phyloP scores from a whole-genome alignment of 2,797 vertebrate species.

The Sebastolobus altivelis region DNA sequence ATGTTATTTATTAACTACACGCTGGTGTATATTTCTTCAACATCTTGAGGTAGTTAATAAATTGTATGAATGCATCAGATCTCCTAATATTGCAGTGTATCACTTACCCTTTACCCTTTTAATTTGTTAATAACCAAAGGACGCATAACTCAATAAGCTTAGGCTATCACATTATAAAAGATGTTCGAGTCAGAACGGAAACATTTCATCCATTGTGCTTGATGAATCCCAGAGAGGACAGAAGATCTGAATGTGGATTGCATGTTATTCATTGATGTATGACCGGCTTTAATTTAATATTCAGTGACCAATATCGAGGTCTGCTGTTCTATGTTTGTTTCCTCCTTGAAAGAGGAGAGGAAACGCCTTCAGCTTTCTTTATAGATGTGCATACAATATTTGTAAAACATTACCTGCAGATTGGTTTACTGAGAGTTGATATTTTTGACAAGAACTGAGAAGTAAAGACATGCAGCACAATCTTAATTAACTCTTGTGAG shows the following conservation, averaged over 20 bases:
- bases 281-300: constrained; percentile 3
- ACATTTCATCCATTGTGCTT: background rate
- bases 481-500: constrained; percentile 7
- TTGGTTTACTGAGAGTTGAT: background rate
- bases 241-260: background rate
- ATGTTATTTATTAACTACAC: background rate
- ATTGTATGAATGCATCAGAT: background rate
- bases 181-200: background rate
- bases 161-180: background rate
- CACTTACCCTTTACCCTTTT: background rate
- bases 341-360: background rate
- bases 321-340: background rate
- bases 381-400: constrained; percentile 11
- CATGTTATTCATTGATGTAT: background rate
- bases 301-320: background rate
- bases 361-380: background rate
- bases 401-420: background rate
- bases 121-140: background rate
- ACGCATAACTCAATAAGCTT: background rate
- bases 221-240: background rate
- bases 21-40: background rate
- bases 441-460: background rate
- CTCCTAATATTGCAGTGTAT: no score
- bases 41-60: background rate
- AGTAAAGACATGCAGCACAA: background rate